These are phyloP conservation scores for Netelia virgata DNA, from an alignment of 2,888 invertebrate genomes.

Conservation along the genomic window DNA sequence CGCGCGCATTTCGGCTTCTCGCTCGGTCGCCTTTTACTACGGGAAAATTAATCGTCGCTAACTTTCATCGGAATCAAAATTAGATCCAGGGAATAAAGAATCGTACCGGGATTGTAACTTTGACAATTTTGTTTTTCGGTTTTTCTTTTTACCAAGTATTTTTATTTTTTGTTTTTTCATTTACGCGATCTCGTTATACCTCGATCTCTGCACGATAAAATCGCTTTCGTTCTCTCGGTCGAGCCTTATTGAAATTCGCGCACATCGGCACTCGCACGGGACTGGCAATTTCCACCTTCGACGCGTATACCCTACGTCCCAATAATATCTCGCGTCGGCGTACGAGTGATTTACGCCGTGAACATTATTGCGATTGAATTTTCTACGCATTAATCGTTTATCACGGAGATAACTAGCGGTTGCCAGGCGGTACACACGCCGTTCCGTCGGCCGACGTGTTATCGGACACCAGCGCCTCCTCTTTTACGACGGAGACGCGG, in stretches of 20 bases:
- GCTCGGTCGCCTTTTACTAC: conserved; percentile 76
- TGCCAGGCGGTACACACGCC: conserved; percentile 50
- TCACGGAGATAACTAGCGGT: conserved; percentile 67
- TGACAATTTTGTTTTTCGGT: neutral
- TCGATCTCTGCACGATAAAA: neutral
- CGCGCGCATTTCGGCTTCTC: conserved; percentile 69
- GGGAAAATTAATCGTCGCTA: conserved; percentile 80
- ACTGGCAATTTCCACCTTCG: conserved; percentile 57
- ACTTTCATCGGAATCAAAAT: conserved; percentile 40
- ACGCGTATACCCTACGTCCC: conserved; percentile 4
- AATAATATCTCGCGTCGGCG: neutral
- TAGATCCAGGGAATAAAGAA: conserved; percentile 22
- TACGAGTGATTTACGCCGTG: conserved; percentile 55
- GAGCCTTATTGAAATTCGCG: conserved; percentile 41
- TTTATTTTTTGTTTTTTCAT: neutral
- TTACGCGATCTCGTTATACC: neutral
- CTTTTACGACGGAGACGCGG: conserved; percentile 51
- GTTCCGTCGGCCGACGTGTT: conserved; percentile 62
- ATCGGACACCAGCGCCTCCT: conserved; percentile 64
- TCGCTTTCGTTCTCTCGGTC: neutral
- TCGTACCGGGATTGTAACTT: neutral
- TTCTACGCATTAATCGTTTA: conserved; percentile 68
- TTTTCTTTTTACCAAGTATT: neutral
- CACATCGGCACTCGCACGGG: neutral
- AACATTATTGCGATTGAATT: conserved; percentile 70